Conservation (phyloP, 2,888 invertebrate species). For the Pherbina coryleti region DNA sequence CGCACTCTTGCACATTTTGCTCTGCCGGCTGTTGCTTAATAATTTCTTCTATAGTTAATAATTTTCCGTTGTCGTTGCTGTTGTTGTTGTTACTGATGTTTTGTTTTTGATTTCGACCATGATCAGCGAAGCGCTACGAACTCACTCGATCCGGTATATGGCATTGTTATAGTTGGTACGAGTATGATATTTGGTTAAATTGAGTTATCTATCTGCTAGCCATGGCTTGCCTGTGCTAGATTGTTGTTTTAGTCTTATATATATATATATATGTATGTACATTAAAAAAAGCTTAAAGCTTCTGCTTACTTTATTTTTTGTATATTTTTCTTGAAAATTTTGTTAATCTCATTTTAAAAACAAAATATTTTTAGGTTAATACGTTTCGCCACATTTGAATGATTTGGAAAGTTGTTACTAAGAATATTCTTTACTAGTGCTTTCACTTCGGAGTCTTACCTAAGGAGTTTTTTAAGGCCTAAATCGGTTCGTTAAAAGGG, state of each 20-base stretch:
- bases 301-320: background rate
- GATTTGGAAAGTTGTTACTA: background rate
- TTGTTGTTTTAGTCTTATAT: background rate
- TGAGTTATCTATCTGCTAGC: background rate
- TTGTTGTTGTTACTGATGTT: background rate
- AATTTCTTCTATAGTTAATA: slow-evolving; percentile 25
- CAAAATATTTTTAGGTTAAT: background rate
- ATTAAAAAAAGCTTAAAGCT: background rate
- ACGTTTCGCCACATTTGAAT: background rate
- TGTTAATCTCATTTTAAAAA: background rate
- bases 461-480: too few species aligned
- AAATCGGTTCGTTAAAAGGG: too few species aligned
- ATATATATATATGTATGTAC: background rate
- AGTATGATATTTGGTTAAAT: too few species aligned
- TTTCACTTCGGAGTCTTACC: background rate
- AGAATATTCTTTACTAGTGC: background rate
- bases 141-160: slow-evolving; percentile 12
- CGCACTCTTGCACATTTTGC: slow-evolving; percentile 13
- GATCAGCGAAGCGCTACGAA: slow-evolving; percentile 31
- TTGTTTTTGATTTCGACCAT: slow-evolving; percentile 24
- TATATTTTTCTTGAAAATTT: background rate
- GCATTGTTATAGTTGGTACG: background rate
- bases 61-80: background rate
- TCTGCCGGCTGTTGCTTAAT: slow-evolving; percentile 16
- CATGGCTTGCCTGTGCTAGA: background rate